Percentiles rank a stretch among this genome's conserved stretches.
phyloP scores from a whole-genome alignment of 2,888 invertebrate genomes.

The Ectemnius cavifrons region DNA sequence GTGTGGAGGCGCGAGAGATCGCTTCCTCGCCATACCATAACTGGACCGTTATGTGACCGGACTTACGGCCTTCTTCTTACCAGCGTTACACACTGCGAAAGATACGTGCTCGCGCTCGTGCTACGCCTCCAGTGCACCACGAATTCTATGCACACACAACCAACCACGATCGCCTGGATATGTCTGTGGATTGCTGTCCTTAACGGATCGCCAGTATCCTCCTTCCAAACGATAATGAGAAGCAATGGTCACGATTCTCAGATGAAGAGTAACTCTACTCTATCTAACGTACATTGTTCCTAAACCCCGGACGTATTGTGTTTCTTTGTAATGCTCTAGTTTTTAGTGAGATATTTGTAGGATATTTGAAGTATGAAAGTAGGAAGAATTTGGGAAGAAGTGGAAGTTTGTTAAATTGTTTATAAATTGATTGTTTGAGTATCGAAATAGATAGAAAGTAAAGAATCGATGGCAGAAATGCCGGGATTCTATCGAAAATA shows the following conservation, averaged over 20 bases:
- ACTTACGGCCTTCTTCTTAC: constrained; percentile 62
- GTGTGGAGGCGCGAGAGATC: constrained; percentile 61
- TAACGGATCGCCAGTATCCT: constrained; percentile 25
- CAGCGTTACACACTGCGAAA: constrained; percentile 35
- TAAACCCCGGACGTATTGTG: too few relatives aligned
- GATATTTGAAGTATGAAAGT: too few relatives aligned
- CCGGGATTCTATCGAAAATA: too few relatives aligned
- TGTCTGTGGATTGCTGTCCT: constrained; percentile 13
- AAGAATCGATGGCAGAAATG: too few relatives aligned
- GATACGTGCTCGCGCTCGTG: constrained; percentile 37
- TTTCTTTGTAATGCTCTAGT: too few relatives aligned
- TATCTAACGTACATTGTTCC: background rate
- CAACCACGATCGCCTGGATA: too few relatives aligned
- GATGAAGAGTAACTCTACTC: background rate
- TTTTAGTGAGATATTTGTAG: too few relatives aligned
- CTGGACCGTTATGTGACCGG: constrained; percentile 77
- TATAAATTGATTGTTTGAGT: too few relatives aligned
- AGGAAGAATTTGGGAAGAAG: too few relatives aligned
- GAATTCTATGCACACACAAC: too few relatives aligned
- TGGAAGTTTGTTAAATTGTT: too few relatives aligned
- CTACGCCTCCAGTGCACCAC: background rate
- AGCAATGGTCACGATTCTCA: background rate
- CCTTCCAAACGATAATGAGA: background rate
- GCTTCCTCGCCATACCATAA: constrained; percentile 73
- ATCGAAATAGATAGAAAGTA: too few relatives aligned